Conservation (phyloP, 2,113 vertebrate species). For the Myanophis thanlyinensis region DNA sequence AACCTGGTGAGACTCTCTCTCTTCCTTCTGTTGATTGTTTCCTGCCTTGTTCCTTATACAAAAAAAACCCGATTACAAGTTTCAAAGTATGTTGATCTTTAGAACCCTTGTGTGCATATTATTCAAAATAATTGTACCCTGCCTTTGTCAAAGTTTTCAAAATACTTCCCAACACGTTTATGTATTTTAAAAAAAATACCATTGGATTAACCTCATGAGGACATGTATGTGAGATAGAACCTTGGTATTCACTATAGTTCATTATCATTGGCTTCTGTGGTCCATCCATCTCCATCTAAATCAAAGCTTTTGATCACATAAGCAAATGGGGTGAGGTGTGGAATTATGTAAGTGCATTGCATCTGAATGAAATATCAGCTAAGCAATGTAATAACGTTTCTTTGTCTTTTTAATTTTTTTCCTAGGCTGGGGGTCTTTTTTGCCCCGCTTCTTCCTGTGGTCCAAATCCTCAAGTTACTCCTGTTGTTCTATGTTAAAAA, state of each 20-base stretch:
- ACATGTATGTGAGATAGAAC: background rate
- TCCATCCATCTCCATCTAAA: background rate
- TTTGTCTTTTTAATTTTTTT: background rate
- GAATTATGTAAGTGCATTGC: background rate
- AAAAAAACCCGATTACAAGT: background rate
- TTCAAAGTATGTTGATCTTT: background rate
- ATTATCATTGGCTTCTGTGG: background rate
- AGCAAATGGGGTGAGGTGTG: background rate
- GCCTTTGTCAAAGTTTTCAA: background rate
- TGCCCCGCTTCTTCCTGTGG: constrained; percentile 77
- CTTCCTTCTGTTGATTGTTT: background rate
- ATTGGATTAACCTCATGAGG: background rate
- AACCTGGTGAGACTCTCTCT: constrained; percentile 77
- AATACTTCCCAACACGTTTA: background rate
- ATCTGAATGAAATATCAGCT: background rate
- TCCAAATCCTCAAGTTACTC: constrained; percentile 86
- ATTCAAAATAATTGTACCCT: background rate
- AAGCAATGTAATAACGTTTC: accelerated
- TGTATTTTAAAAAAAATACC: background rate
- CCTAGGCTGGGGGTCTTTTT: constrained; percentile 88
- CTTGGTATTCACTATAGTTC: background rate
- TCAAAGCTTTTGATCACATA: background rate
- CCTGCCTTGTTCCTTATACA: background rate
- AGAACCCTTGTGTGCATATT: background rate
- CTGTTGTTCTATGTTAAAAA: constrained; percentile 90